phyloP scores from a whole-genome alignment of 2,797 vertebrate species.

The Enteromius anoplus region DNA sequence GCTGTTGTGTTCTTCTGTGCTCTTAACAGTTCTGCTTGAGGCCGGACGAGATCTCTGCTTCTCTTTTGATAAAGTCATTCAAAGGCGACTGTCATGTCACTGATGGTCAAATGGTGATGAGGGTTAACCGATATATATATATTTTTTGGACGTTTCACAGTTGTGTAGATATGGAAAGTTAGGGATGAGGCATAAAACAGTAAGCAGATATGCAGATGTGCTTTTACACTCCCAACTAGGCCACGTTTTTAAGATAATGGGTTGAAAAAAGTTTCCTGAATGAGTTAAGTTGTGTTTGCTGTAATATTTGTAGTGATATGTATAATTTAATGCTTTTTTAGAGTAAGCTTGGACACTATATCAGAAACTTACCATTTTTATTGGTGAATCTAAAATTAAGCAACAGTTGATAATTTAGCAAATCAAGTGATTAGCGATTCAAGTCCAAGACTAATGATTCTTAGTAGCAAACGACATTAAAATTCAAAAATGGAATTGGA shows the following conservation, averaged over 20 bases:
- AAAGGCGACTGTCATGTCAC: neutral
- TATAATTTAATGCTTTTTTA: neutral
- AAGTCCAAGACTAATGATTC: neutral
- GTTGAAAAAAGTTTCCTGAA: neutral
- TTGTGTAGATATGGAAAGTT: conserved; percentile 9
- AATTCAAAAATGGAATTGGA: neutral
- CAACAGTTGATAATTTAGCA: neutral
- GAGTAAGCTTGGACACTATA: neutral
- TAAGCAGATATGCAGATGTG: neutral
- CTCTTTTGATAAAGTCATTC: neutral
- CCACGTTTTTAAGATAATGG: neutral
- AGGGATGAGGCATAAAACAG: neutral
- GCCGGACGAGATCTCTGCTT: neutral
- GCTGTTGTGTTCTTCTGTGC: conserved; percentile 8
- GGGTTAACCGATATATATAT: neutral
- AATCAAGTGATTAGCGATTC: neutral
- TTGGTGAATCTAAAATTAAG: conserved; percentile 4
- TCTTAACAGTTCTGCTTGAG: conserved; percentile 25
- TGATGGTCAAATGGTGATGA: neutral
- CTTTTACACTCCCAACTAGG: neutral
- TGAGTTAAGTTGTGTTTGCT: neutral
- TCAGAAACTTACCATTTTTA: neutral
- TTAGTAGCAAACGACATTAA: neutral
- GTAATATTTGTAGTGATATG: neutral
- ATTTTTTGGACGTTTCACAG: neutral